A percentile compares a stretch with the other conserved stretches of the same genome.
Evolutionary conservation across 2,797 vertebrate genomes (phyloP).

Genomic region (Psittacula derbiana): DNA sequence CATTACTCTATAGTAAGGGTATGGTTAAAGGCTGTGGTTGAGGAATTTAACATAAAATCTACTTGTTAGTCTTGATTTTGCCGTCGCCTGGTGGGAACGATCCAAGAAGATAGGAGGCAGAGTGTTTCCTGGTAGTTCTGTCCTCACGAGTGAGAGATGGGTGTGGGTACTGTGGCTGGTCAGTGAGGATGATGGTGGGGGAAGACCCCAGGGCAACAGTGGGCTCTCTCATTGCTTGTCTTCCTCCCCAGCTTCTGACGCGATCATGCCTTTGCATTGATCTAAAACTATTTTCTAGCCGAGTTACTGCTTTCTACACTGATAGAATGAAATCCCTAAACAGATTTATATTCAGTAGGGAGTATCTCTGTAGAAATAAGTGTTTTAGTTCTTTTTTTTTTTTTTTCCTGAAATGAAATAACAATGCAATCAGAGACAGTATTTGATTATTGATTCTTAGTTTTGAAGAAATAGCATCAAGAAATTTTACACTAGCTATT

Average conservation of each 20-base stretch:
- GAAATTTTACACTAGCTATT: neutral
- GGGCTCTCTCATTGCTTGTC: neutral
- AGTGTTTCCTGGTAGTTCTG: neutral
- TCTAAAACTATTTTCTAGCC: neutral
- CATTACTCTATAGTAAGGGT: rapidly evolving
- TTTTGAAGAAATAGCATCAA: neutral
- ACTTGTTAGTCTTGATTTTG: rapidly evolving
- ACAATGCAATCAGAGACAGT: neutral
- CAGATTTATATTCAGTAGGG: neutral
- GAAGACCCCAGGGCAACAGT: neutral
- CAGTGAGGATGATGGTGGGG: neutral
- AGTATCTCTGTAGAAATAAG: neutral
- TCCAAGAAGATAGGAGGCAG: neutral
- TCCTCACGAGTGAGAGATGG: rapidly evolving
- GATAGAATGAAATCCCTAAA: neutral
- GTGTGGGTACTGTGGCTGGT: neutral
- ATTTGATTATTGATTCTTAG: neutral
- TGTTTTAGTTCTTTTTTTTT: neutral
- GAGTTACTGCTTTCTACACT: neutral
- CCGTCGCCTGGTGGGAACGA: rapidly evolving
- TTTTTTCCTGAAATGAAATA: neutral
- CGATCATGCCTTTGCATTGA: neutral
- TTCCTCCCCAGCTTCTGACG: neutral
- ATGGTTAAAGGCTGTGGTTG: neutral
- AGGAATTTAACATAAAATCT: neutral